Evolutionary conservation across 2,888 invertebrate genomes (phyloP).

Genomic region (Malthinus flaveolus): DNA sequence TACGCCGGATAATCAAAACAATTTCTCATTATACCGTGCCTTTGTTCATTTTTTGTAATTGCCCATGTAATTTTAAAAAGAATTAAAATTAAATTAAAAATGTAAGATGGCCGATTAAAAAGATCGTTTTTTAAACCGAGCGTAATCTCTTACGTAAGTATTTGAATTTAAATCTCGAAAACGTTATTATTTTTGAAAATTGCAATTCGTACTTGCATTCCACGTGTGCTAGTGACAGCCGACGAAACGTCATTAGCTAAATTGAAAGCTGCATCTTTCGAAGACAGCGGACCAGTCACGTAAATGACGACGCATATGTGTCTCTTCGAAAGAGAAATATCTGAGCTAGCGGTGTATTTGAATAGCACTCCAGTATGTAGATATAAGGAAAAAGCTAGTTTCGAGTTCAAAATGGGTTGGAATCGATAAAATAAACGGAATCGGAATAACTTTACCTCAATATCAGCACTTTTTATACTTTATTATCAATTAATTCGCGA

Average conservation of each 20-base stretch:
- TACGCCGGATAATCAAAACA: conserved; percentile 22
- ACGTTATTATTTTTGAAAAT: conserved; percentile 50
- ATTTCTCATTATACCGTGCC: conserved; percentile 6
- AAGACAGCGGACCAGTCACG: conserved; percentile 44
- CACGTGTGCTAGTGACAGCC: conserved; percentile 55
- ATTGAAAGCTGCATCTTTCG: conserved; percentile 57
- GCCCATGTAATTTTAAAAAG: background rate
- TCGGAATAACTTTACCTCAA: conserved; percentile 44
- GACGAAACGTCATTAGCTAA: conserved; percentile 57
- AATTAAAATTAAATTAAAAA: no score
- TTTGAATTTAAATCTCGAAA: conserved; percentile 34
- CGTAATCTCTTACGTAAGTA: background rate
- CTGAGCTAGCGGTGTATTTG: conserved; percentile 49
- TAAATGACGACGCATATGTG: conserved; percentile 34
- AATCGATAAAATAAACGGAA: conserved; percentile 52
- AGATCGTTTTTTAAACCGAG: no score
- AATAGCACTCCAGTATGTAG: conserved; percentile 56
- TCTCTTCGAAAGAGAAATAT: conserved; percentile 27
- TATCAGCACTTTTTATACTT: conserved; percentile 36
- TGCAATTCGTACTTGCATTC: conserved; percentile 50
- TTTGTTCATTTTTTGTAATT: conserved; percentile 8
- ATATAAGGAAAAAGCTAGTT: conserved; percentile 49
- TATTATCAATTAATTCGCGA: conserved; percentile 37
- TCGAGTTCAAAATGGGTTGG: conserved; percentile 52
- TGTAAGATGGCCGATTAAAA: no score